Conservation (phyloP, 1,140 invertebrate species). For the Panulirus ornatus region DNA sequence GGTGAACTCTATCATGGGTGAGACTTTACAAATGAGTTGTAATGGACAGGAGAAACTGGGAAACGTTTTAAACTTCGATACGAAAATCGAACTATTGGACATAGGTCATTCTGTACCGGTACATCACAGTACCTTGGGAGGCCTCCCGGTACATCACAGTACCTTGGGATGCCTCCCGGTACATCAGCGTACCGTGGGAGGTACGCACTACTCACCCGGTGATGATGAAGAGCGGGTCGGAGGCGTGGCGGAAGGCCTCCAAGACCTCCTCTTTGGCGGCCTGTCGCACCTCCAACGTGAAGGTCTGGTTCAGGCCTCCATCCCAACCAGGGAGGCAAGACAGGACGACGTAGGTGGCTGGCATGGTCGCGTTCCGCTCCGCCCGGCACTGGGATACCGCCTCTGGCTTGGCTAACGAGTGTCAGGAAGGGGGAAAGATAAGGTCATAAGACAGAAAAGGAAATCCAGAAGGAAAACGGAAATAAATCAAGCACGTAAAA, state of each 20-base stretch:
- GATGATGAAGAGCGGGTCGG: conserved; percentile 81
- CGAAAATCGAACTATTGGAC: too few relatives aligned
- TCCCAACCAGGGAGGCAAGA: conserved; percentile 87
- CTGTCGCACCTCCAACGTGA: conserved; percentile 89
- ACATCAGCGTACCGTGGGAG: too few relatives aligned
- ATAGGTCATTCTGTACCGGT: too few relatives aligned
- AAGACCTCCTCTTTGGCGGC: conserved; percentile 76
- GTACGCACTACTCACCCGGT: conserved; percentile 75
- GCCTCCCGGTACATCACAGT: too few relatives aligned
- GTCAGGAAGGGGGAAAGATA: neutral
- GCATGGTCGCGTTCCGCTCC: conserved; percentile 87
- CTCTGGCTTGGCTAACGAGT: conserved; percentile 70
- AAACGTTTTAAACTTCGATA: too few relatives aligned
- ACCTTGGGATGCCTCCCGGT: too few relatives aligned
- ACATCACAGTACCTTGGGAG: too few relatives aligned
- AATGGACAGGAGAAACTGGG: too few relatives aligned
- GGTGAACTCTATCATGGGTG: too few relatives aligned
- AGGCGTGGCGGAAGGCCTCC: conserved; percentile 76
- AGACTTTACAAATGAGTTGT: too few relatives aligned
- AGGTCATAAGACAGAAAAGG: neutral
- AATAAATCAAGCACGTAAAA: too few relatives aligned
- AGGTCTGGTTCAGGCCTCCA: conserved; percentile 90
- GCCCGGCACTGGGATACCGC: conserved; percentile 79
- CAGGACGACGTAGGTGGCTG: conserved; percentile 81
- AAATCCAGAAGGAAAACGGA: neutral